Conservation (phyloP, 2,797 vertebrate species). For the Characodon lateralis region DNA sequence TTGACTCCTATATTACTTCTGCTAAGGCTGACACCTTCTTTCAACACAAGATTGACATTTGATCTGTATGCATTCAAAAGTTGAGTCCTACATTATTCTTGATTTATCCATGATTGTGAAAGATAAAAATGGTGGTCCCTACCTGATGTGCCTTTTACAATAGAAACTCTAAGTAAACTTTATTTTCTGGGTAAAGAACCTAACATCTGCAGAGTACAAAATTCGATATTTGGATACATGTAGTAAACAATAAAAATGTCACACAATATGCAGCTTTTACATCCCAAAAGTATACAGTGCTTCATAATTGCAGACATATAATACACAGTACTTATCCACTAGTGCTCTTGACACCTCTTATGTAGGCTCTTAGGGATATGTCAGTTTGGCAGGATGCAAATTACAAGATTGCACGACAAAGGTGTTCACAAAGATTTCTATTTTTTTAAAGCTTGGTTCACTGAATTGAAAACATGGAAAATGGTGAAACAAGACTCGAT, state of each 20-base stretch:
- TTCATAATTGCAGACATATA: background rate
- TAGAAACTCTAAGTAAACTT: conserved; percentile 11
- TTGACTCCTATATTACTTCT: conserved; percentile 7
- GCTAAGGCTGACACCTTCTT: conserved; percentile 22
- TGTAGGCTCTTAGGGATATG: conserved; percentile 3
- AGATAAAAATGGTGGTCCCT: conserved; percentile 7
- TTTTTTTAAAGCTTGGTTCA: conserved; percentile 11
- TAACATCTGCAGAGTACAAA: background rate
- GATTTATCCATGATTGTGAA: conserved; percentile 25
- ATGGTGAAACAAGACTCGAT: conserved; percentile 11
- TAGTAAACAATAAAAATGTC: background rate
- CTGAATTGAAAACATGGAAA: background rate
- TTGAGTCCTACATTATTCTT: conserved; percentile 25
- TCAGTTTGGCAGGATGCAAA: conserved; percentile 16
- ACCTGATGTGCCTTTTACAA: conserved; percentile 25
- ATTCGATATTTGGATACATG: no score
- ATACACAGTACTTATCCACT: background rate
- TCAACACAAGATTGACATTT: conserved; percentile 17
- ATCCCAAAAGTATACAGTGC: background rate
- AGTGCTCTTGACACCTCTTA: conserved; percentile 1
- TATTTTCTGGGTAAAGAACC: background rate
- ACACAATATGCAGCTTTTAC: background rate
- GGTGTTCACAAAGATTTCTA: conserved; percentile 19
- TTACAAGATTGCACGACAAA: conserved; percentile 23
- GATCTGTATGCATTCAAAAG: conserved; percentile 39